phyloP scores from a whole-genome alignment of 2,888 invertebrate genomes.

The Strigamia maritima region DNA sequence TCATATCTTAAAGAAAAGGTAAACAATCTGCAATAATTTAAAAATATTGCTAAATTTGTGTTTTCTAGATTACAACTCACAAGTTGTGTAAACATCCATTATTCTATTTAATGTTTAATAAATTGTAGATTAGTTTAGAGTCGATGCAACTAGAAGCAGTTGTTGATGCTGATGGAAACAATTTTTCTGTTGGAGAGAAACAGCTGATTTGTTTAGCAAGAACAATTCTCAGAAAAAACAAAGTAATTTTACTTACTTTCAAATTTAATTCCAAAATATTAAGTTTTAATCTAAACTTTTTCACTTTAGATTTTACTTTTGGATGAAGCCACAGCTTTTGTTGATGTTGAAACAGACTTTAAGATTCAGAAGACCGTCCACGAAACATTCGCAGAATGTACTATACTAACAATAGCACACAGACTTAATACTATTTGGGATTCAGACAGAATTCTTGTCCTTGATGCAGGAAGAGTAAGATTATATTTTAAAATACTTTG shows the following conservation, averaged over 20 bases:
- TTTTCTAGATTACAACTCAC: no score
- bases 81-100: no score
- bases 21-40: no score
- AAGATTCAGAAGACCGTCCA: conserved; percentile 58
- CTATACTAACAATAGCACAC: conserved; percentile 62
- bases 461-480: conserved; percentile 57
- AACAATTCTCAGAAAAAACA: conserved; percentile 49
- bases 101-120: neutral
- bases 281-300: conserved; percentile 39
- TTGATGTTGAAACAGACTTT: conserved; percentile 61
- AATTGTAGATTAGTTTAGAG: neutral
- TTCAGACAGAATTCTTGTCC: conserved; percentile 59
- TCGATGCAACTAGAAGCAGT: conserved; percentile 44
- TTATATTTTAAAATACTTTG: no score
- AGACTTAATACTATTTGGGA: conserved; percentile 59
- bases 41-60: no score
- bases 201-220: conserved; percentile 51
- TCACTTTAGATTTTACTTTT: conserved; percentile 56
- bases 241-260: conserved; percentile 43
- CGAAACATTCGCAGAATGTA: conserved; percentile 58
- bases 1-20: conserved; percentile 52
- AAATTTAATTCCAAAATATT: neutral
- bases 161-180: conserved; percentile 41
- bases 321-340: conserved; percentile 60
- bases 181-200: conserved; percentile 50